A percentile compares a stretch with the other conserved stretches of the same genome.
Evolutionary conservation across 2,797 vertebrate species (phyloP).

Genomic region (Rhadinocentrus ornatus): DNA sequence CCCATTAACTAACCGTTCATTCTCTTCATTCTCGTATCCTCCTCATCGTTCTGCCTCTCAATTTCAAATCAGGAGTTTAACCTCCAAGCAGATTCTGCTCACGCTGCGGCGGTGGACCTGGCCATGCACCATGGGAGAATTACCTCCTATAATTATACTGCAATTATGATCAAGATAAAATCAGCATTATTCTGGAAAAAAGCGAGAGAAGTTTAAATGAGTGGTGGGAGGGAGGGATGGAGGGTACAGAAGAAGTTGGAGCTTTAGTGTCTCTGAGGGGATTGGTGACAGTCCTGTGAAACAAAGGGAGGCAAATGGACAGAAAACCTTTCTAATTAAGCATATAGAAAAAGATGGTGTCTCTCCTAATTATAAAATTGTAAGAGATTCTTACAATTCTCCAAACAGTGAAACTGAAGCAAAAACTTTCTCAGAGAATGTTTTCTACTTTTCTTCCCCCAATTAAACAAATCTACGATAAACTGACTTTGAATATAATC

Average conservation of each 20-base stretch:
- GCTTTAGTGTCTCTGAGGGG: conserved; percentile 77
- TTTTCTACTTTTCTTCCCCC: background rate
- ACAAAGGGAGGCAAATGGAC: conserved; percentile 77
- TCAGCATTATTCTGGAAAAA: conserved; percentile 73
- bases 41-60: conserved; percentile 66
- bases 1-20: conserved; percentile 24
- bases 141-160: conserved; percentile 79
- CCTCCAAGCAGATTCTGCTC: conserved; percentile 73
- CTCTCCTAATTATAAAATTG: conserved; percentile 80
- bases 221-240: conserved; percentile 64
- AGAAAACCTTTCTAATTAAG: conserved; percentile 81
- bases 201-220: conserved; percentile 73
- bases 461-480: background rate
- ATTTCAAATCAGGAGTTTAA: conserved; percentile 74
- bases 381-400: conserved; percentile 77
- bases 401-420: conserved; percentile 19
- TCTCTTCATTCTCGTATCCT: conserved; percentile 34
- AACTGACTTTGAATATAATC: background rate
- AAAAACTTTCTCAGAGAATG: conserved; percentile 47
- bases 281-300: conserved; percentile 77
- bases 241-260: conserved; percentile 52
- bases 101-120: conserved; percentile 63
- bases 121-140: conserved; percentile 75
- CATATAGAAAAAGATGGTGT: conserved; percentile 69
- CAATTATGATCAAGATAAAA: conserved; percentile 79